Conservation (phyloP, 2,888 invertebrate species). For the Magallana nippona region DNA sequence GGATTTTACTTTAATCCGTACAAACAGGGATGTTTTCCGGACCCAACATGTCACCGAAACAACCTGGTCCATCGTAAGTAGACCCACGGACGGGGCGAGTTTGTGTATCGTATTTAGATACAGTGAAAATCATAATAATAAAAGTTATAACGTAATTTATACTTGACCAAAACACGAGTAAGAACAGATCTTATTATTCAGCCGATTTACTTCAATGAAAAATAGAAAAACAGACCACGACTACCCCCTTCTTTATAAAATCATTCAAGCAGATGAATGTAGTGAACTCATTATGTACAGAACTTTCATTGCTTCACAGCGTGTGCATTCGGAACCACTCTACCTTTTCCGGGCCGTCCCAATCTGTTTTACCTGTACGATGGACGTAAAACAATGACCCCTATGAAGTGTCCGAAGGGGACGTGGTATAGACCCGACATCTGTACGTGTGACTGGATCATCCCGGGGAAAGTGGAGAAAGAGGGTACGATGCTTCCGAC, state of each 20-base stretch:
- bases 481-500: conserved; percentile 27
- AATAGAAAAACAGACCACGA: no score
- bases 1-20: conserved; percentile 58
- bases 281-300: no score
- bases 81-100: no score
- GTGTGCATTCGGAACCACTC: conserved; percentile 59
- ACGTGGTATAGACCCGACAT: conserved; percentile 61
- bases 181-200: no score
- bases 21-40: conserved; percentile 57
- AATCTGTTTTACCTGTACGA: conserved; percentile 61
- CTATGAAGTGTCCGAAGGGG: conserved; percentile 63
- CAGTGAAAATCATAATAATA: no score
- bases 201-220: no score
- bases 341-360: conserved; percentile 59
- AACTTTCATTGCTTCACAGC: conserved; percentile 48
- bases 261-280: no score
- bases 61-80: conserved; percentile 59
- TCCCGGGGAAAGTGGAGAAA: conserved; percentile 52
- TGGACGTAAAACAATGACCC: conserved; percentile 55
- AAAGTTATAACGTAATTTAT: no score
- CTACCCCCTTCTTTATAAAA: no score
- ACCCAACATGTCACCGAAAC: conserved; percentile 55
- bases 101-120: no score
- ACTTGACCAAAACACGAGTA: no score
- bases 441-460: conserved; percentile 66